phyloP scores from a whole-genome alignment of 1,140 invertebrate genomes.

The Lucilia sericata region DNA sequence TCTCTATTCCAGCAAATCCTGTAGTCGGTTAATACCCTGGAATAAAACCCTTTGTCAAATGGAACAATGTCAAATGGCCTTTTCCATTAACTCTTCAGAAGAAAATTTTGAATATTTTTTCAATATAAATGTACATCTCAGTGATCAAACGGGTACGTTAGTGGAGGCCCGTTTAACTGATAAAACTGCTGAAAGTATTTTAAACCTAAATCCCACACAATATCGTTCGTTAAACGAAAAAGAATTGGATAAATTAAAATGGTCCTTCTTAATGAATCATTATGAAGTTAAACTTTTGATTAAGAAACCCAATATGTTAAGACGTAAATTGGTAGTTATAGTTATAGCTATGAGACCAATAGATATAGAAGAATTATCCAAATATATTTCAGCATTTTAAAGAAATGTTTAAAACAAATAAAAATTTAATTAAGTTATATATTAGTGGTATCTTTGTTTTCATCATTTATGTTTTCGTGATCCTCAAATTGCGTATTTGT shows the following conservation, averaged over 20 bases:
- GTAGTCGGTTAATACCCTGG: slow-evolving; percentile 49
- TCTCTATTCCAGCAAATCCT: slow-evolving; percentile 51
- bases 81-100: slow-evolving; percentile 60
- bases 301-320: slow-evolving; percentile 55
- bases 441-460: neutral
- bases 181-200: slow-evolving; percentile 66
- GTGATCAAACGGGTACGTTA: slow-evolving; percentile 72
- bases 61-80: slow-evolving; percentile 54
- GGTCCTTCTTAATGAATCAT: slow-evolving; percentile 70
- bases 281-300: slow-evolving; percentile 69
- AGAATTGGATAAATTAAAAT: slow-evolving; percentile 69
- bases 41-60: slow-evolving; percentile 51
- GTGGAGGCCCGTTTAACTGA: slow-evolving; percentile 68
- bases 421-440: neutral
- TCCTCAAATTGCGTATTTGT: slow-evolving; percentile 7
- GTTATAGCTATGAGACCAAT: slow-evolving; percentile 57
- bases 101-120: slow-evolving; percentile 66
- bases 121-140: slow-evolving; percentile 69
- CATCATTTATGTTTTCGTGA: neutral
- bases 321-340: slow-evolving; percentile 51
- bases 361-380: slow-evolving; percentile 49
- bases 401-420: neutral
- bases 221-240: slow-evolving; percentile 54
- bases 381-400: slow-evolving; percentile 55
- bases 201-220: slow-evolving; percentile 42